These are phyloP conservation scores for Toxonevra muliebris DNA, from an alignment of 2,888 invertebrate species.

Conservation along the genomic window DNA sequence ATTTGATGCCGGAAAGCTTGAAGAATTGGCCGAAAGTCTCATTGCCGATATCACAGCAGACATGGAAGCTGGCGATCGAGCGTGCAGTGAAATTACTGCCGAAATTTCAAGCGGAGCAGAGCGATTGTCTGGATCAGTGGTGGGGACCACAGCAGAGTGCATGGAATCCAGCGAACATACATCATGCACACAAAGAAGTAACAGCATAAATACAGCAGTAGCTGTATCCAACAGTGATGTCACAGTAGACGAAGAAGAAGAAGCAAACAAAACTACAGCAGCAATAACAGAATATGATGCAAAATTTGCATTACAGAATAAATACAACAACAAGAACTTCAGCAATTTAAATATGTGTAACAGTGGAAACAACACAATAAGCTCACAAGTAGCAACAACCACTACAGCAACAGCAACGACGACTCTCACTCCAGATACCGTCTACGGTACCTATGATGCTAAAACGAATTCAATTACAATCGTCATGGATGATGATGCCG, in stretches of 20 bases:
- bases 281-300: conserved; percentile 32
- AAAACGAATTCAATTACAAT: conserved; percentile 78
- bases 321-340: conserved; percentile 60
- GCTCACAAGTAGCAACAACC: conserved; percentile 37
- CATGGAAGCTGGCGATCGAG: conserved; percentile 71
- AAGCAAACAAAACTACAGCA: conserved; percentile 19
- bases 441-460: conserved; percentile 79
- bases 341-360: conserved; percentile 39
- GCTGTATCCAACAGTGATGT: conserved; percentile 14
- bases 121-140: conserved; percentile 75
- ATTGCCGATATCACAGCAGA: conserved; percentile 79
- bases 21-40: conserved; percentile 84
- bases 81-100: conserved; percentile 72
- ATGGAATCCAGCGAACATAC: conserved; percentile 78
- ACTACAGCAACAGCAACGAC: conserved; percentile 43
- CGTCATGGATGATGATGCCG: conserved; percentile 71
- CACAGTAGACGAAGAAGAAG: neutral
- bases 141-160: conserved; percentile 86
- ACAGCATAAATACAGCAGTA: conserved; percentile 63
- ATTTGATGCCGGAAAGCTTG: conserved; percentile 75
- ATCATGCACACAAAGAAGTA: conserved; percentile 63
- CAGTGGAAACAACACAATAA: neutral
- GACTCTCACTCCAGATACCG: conserved; percentile 67
- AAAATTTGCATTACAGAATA: conserved; percentile 63
- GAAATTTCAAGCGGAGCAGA: conserved; percentile 65